Base-by-base conservation (phyloP, 2,797 vertebrate genomes). In the Danio jaintianensis region DNA sequence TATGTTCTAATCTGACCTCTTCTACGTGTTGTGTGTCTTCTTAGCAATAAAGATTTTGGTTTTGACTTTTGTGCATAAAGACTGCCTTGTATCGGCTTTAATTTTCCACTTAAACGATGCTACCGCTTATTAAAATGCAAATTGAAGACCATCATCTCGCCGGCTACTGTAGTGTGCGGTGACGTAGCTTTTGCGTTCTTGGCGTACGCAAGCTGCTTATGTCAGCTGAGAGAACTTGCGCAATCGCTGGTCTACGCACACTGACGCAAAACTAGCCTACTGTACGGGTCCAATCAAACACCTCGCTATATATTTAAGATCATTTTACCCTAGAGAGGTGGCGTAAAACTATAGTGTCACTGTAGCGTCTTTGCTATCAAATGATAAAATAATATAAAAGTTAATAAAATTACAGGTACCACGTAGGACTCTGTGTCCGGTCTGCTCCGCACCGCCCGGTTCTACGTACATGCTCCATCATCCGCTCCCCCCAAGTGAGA, bases 1-100 rank as follows among this genome's bases (percentile, higher is more conserved):
- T 90, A 92, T 91, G 91, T 89, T 91, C 88, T 89, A 85, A 90
- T 88, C 50, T 87, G 38, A 68, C 85, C 69, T 90, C 86, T 75
- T 86, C 81, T 89, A n/a, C 71, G 48, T 89, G 69, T 64, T 87
- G 80, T 90, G 81, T 89, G 83, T 91, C 62, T 86, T 81, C n/a
- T 84, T 71, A 86, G 70, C 69, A 83, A 82, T 84, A 66, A 85
- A 53, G 29, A 47, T 48, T 55, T 82, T 75, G 20, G 36, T 56
- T 55, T 78, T 86, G 9, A 58, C 20, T 12, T 66, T 8, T 67
- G 13, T 45, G 16, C 18, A 56, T 38, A 7, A n/a, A 67, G 15
- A n/a, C 2, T 11, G n/a, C 29, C 29, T 53, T 43, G 48, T 53
- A 10, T 55, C n/a, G 29, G 20, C 12, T 2, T 43, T 15, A 18